phyloP scores from a whole-genome alignment of 2,113 vertebrate genomes.

The Callipepla californica region DNA sequence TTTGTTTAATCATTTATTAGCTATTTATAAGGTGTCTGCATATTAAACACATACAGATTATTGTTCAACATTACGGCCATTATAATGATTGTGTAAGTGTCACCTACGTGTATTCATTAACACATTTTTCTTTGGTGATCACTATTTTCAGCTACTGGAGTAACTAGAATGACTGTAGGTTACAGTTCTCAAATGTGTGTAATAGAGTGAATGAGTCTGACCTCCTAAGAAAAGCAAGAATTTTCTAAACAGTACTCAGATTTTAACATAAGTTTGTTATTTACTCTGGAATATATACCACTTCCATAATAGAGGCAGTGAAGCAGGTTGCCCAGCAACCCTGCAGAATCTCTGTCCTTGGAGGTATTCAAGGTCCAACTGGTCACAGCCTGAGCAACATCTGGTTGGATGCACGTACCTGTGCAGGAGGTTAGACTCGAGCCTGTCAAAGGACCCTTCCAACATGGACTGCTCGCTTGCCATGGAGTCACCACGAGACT shows the following conservation, averaged over 20 bases:
- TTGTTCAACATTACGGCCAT: slow-evolving; percentile 31
- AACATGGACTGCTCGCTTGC: background rate
- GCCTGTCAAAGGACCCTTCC: background rate
- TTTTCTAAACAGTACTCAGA: background rate
- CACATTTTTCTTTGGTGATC: background rate
- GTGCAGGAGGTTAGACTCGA: background rate
- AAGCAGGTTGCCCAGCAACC: background rate
- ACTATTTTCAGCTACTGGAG: background rate
- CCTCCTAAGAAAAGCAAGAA: background rate
- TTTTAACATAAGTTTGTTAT: background rate
- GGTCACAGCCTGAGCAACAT: background rate
- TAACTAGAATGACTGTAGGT: background rate
- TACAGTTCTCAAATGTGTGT: background rate
- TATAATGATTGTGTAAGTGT: slow-evolving; percentile 14
- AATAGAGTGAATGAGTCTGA: background rate
- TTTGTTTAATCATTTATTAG: slow-evolving; percentile 67
- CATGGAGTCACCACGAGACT: background rate
- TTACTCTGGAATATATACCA: background rate
- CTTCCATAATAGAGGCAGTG: background rate
- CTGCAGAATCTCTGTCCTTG: background rate
- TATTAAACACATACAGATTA: slow-evolving; percentile 46
- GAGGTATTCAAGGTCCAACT: background rate
- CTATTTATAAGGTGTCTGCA: slow-evolving; percentile 61
- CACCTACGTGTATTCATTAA: background rate
- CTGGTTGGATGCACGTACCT: background rate